Percentiles rank a stretch among this genome's conserved stretches.
Conservation (phyloP, 2,888 invertebrate species). For the Platycnemis pennipes region DNA sequence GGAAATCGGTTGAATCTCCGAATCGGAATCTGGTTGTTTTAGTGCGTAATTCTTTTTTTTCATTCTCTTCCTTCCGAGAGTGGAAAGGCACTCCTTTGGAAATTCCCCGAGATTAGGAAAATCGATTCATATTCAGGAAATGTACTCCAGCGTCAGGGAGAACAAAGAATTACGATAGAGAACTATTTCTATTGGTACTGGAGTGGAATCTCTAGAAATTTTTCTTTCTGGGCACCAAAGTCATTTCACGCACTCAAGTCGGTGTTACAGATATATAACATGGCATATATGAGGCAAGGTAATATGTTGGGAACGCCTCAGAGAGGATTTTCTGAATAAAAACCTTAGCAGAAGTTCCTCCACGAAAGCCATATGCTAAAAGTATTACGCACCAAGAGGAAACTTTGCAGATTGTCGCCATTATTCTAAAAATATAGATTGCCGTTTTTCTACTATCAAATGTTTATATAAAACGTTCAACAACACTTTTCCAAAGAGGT, state of each 20-base stretch:
- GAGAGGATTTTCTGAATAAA: background rate
- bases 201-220: background rate
- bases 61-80: background rate
- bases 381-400: no score
- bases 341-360: no score
- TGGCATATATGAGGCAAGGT: background rate
- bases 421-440: no score
- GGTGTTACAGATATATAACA: background rate
- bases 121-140: constrained; percentile 21
- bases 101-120: background rate
- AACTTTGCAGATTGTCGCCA: no score
- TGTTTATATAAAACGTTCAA: no score
- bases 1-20: background rate
- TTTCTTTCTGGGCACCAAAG: background rate
- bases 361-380: no score
- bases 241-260: background rate
- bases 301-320: background rate
- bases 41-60: background rate
- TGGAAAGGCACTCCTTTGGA: background rate
- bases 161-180: background rate
- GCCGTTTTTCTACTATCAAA: no score
- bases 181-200: background rate
- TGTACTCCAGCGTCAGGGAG: background rate
- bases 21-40: constrained; percentile 22
- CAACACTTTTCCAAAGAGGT: no score